phyloP scores from a whole-genome alignment of 2,113 vertebrate species.

The Rhinolophus ferrumequinum region DNA sequence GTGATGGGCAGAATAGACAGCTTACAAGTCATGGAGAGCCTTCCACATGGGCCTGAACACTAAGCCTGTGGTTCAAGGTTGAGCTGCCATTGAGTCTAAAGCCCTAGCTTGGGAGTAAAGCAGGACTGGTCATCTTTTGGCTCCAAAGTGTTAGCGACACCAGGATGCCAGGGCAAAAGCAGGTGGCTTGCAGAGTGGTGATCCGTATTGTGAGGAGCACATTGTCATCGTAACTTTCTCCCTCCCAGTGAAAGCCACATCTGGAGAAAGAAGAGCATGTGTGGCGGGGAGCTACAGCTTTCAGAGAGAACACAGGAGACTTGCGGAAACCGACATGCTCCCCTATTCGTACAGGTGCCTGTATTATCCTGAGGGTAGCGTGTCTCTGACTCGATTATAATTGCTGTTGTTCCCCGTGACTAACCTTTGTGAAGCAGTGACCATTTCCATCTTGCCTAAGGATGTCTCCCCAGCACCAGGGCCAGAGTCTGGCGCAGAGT shows the following conservation, averaged over 20 bases:
- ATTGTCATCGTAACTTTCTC: not conserved
- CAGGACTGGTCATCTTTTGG: not conserved
- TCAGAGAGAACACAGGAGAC: not conserved
- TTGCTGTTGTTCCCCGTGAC: not conserved
- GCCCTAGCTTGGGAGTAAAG: not conserved
- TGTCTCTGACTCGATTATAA: not conserved
- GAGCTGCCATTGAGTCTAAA: not conserved
- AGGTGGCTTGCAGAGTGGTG: too few relatives aligned
- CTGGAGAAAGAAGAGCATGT: not conserved
- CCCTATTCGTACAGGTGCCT: not conserved
- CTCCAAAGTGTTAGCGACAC: not conserved
- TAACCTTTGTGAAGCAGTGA: not conserved
- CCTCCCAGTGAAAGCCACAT: not conserved
- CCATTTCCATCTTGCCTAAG: not conserved
- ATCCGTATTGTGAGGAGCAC: not conserved
- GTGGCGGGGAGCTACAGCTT: rapidly evolving
- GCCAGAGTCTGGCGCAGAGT: not conserved
- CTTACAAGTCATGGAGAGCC: not conserved
- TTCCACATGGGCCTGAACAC: rapidly evolving
- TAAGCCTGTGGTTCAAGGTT: not conserved
- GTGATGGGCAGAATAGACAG: not conserved
- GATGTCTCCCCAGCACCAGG: not conserved
- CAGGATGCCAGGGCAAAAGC: too few relatives aligned
- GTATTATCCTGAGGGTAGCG: rapidly evolving
- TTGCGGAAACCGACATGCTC: rapidly evolving